Conservation (phyloP, 2,888 invertebrate genomes). For the Drosophila cyrtoloma region DNA sequence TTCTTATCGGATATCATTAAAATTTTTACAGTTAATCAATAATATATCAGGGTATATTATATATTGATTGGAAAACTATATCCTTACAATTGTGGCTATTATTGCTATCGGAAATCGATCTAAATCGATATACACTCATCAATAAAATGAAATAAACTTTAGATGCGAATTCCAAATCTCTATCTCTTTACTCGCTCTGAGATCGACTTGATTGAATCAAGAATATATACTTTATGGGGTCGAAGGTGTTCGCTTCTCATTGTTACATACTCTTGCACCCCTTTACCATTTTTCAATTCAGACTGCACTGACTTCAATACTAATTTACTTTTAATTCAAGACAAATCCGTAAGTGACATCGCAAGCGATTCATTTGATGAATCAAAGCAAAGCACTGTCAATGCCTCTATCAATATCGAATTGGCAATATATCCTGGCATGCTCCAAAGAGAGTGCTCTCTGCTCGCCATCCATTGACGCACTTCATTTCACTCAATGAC, state of each 20-base stretch:
- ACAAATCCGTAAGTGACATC: constrained; percentile 7
- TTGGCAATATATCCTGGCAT: constrained; percentile 5
- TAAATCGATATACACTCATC: background rate
- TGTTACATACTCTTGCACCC: background rate
- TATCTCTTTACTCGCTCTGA: too few relatives aligned
- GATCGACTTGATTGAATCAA: background rate
- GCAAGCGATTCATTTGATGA: constrained; percentile 5
- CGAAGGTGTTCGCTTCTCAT: background rate
- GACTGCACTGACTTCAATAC: background rate
- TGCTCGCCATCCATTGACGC: constrained; percentile 41
- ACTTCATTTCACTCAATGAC: constrained; percentile 59
- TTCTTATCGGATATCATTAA: too few relatives aligned
- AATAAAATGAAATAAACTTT: too few relatives aligned
- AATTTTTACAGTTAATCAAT: too few relatives aligned
- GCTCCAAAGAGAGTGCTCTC: constrained; percentile 8
- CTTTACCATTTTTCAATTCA: background rate
- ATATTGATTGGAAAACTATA: too few relatives aligned
- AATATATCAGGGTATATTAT: too few relatives aligned
- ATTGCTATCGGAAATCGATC: background rate
- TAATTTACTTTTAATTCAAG: background rate
- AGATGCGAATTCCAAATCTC: too few relatives aligned
- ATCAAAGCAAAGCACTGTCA: constrained; percentile 54
- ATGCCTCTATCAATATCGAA: constrained; percentile 18
- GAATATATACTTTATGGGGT: background rate
- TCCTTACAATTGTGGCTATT: background rate